Percentiles rank a stretch among this genome's conserved stretches.
Conservation (phyloP, 2,888 invertebrate species). For the Drosophila putrida region DNA sequence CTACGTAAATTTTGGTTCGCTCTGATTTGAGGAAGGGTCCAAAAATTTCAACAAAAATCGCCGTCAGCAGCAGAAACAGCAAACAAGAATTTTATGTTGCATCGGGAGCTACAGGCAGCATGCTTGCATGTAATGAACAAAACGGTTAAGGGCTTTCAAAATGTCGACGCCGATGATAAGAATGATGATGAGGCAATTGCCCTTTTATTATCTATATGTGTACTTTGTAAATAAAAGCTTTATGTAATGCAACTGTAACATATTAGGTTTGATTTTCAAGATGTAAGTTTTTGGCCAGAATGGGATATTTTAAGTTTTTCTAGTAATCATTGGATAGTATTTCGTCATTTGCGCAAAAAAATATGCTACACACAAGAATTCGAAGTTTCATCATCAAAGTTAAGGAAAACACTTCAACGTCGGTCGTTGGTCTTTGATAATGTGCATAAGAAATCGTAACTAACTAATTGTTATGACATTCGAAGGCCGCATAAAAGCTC, state of each 20-base stretch:
- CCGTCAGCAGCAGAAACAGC: conserved; percentile 54
- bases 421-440: background rate
- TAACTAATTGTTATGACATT: conserved; percentile 38
- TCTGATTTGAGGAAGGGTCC: conserved; percentile 60
- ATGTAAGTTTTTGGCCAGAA: background rate
- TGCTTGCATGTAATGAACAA: conserved; percentile 70
- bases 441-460: conserved; percentile 5
- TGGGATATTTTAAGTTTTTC: too few species aligned
- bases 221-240: conserved; percentile 52
- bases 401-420: conserved; percentile 32
- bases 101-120: conserved; percentile 11
- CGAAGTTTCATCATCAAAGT: conserved; percentile 16
- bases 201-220: conserved; percentile 61
- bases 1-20: conserved; percentile 67
- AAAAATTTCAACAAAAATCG: conserved; percentile 63
- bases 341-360: conserved; percentile 41
- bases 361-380: conserved; percentile 48
- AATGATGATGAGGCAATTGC: conserved; percentile 31
- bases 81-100: conserved; percentile 30
- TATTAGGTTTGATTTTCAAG: conserved; percentile 14
- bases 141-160: conserved; percentile 75
- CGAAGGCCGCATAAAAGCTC: conserved; percentile 12
- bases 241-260: conserved; percentile 45
- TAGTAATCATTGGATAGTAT: too few species aligned
- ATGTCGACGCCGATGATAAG: conserved; percentile 55